Conservation (phyloP, 2,113 vertebrate genomes). For the Chaetodon trifascialis region DNA sequence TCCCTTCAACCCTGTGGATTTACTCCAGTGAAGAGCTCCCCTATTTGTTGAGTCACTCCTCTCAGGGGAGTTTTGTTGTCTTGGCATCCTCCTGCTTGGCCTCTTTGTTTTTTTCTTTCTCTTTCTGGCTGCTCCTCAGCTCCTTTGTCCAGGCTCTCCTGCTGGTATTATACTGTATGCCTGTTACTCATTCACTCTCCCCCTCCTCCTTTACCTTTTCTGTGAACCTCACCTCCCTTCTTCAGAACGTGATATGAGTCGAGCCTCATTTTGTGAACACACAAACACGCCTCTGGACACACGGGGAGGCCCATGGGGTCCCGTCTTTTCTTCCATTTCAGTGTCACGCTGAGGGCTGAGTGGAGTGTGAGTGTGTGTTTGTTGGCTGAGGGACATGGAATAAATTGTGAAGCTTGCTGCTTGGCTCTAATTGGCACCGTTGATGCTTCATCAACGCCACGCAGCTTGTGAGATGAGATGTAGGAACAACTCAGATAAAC, state of each 20-base stretch:
- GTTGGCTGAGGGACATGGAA: constrained; percentile 11
- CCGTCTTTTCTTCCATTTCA: constrained; percentile 19
- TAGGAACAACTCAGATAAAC: background rate
- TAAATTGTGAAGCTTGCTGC: background rate
- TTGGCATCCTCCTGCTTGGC: constrained; percentile 8
- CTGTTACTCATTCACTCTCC: constrained; percentile 57
- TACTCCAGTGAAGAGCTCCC: constrained; percentile 8
- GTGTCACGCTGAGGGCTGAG: constrained; percentile 1
- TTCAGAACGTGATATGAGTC: constrained; percentile 48
- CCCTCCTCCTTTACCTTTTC: constrained; percentile 16
- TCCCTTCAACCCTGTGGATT: constrained; percentile 12
- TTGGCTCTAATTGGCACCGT: background rate
- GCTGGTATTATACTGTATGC: constrained; percentile 37
- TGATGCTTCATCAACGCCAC: background rate
- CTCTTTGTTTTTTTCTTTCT: constrained; percentile 32
- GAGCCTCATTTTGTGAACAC: constrained; percentile 17
- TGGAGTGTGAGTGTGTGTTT: background rate
- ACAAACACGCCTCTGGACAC: background rate
- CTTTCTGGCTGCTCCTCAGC: constrained; percentile 17
- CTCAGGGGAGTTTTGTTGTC: constrained; percentile 30
- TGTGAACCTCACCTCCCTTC: constrained; percentile 43
- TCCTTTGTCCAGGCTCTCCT: constrained; percentile 61
- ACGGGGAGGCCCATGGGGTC: constrained; percentile 9
- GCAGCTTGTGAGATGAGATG: background rate
- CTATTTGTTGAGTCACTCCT: constrained; percentile 64